Percentiles rank a stretch among this genome's conserved stretches.
These are phyloP conservation scores for Platerodrilus igneus DNA, from an alignment of 2,888 invertebrate genomes.

Conservation along the genomic window DNA sequence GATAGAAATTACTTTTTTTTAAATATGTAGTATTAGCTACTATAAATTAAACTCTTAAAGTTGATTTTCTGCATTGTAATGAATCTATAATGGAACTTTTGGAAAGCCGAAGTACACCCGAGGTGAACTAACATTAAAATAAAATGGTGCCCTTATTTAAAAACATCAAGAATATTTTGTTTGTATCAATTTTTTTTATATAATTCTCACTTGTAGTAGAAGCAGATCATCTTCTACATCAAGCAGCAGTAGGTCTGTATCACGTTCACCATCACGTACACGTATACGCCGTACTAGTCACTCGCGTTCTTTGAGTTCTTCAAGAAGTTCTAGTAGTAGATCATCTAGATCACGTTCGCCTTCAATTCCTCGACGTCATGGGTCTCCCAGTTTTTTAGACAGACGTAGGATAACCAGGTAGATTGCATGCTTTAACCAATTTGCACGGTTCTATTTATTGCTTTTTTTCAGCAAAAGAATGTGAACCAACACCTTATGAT, in stretches of 20 bases:
- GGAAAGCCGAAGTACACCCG: too few species aligned
- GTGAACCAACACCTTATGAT: slow-evolving; percentile 12
- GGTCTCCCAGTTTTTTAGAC: slow-evolving; percentile 92
- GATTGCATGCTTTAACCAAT: slow-evolving; percentile 26
- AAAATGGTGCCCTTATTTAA: too few species aligned
- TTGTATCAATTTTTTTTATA: slow-evolving; percentile 14
- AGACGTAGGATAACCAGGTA: slow-evolving; percentile 93
- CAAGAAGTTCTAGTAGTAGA: slow-evolving; percentile 54
- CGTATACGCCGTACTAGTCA: slow-evolving; percentile 48
- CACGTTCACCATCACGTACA: slow-evolving; percentile 43
- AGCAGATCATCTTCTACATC: slow-evolving; percentile 36
- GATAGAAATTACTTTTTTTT: too few species aligned
- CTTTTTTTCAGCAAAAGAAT: slow-evolving; percentile 52
- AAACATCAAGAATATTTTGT: background rate
- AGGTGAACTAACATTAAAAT: too few species aligned
- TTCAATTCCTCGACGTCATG: slow-evolving; percentile 88
- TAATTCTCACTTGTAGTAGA: slow-evolving; percentile 19
- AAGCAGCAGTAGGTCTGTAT: slow-evolving; percentile 41
- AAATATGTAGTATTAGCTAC: too few species aligned
- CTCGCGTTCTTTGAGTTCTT: slow-evolving; percentile 53
- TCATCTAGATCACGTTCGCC: slow-evolving; percentile 63
- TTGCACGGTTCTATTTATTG: slow-evolving; percentile 36
- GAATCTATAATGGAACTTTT: too few species aligned
- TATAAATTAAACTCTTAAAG: too few species aligned
- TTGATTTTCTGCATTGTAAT: too few species aligned